Evolutionary conservation across 2,113 vertebrate species (phyloP).

Genomic region (Plestiodon gilberti): DNA sequence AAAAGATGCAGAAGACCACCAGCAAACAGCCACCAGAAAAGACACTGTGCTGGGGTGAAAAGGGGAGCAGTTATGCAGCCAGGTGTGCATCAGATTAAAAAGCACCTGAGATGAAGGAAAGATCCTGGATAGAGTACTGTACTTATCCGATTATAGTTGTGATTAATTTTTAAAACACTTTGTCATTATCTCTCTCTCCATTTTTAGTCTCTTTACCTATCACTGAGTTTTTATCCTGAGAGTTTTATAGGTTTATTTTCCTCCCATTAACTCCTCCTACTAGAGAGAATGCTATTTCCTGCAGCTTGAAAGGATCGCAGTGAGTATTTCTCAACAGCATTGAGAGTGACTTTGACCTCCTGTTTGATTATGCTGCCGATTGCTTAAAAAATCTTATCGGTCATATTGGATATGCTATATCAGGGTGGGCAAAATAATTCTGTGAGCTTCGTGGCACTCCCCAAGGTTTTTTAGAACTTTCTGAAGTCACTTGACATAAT

Average conservation of each 20-base stretch:
- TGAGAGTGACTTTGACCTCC: neutral
- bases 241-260: neutral
- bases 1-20: no score
- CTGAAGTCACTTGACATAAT: neutral
- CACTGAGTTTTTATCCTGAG: neutral
- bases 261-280: no score
- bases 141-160: neutral
- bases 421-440: no score
- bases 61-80: no score
- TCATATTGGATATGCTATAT: neutral
- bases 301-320: neutral
- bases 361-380: neutral
- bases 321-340: neutral
- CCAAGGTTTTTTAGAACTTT: neutral
- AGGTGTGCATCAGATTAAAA: neutral
- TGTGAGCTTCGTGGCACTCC: no score
- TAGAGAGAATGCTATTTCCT: neutral
- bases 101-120: fast-evolving
- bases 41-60: no score
- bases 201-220: neutral
- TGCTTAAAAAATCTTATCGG: neutral
- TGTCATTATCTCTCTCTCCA: neutral
- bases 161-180: fast-evolving
- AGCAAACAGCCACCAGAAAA: no score
- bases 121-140: neutral